Percentiles rank a stretch among this genome's conserved stretches.
These are phyloP conservation scores for Stenurella melanura DNA, from an alignment of 2,888 invertebrate species.

Conservation along the genomic window DNA sequence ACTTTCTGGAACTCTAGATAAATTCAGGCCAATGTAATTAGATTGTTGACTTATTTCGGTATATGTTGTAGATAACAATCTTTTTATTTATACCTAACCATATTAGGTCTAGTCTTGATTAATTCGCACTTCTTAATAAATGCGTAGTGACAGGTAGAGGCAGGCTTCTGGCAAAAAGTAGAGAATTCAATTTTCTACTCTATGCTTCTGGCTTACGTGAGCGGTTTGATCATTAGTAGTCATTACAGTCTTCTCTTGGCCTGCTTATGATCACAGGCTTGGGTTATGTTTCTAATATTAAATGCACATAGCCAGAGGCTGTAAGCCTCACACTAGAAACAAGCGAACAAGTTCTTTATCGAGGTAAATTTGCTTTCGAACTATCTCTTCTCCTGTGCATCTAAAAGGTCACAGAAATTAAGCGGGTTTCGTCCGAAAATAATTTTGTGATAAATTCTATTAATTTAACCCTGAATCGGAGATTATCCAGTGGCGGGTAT, in stretches of 20 bases:
- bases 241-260: background rate
- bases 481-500: background rate
- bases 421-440: background rate
- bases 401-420: background rate
- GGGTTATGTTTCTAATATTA: too few species aligned
- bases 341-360: background rate
- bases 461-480: background rate
- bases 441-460: background rate
- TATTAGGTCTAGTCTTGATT: too few species aligned
- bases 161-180: too few species aligned
- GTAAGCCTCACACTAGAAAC: background rate
- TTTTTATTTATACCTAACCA: too few species aligned
- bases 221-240: background rate
- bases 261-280: background rate
- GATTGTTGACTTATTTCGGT: background rate
- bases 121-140: too few species aligned
- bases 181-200: too few species aligned
- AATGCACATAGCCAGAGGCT: background rate
- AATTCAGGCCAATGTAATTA: background rate
- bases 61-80: background rate
- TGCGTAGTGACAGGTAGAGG: too few species aligned
- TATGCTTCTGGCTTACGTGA: too few species aligned
- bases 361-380: background rate
- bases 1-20: background rate
- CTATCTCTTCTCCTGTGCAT: background rate